Base-by-base conservation (phyloP, 2,888 invertebrate species). In the Eilema depressum region DNA sequence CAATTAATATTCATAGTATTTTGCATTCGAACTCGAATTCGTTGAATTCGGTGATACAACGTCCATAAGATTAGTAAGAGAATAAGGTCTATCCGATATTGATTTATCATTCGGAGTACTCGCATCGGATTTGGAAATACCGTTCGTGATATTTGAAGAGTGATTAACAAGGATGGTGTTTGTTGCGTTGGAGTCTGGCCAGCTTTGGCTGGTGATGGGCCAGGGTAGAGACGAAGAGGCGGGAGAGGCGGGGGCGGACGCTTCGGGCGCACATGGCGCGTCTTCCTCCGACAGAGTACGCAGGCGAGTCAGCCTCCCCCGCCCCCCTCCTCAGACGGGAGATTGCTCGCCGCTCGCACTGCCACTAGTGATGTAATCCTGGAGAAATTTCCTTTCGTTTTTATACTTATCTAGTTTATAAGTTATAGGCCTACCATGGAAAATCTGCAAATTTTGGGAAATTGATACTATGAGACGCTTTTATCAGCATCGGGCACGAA, bases 261-360 rank as follows among this genome's bases (percentile, higher is more conserved):
- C 85, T 74, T 86, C 87, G 64, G 82, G 77, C 25, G 67, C 67
- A 73, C 83, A 76, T 66, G 86, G 78, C 71, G 83, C 86, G 82
- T 94, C 94, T 86, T 95, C 95, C 88, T 94, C 95, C 70, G 92
- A 90, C 82, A 94, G 86, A 77, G 94, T 94, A 86, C 91, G 91
- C 89, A 95, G 92, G 89, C 93, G 94, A 85, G 87, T 84, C 74
- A 91, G 89, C 94, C 94, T 93, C 95, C 92, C 95, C 95, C 95
- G 95, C 95, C 92, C 90, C 88, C 85, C 93, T 68, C 87, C 95
- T 95, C 95, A 95, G 86, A 95, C 95, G 7, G 95, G 95, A 28
- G 95, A 95, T 82, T 94, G 94, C 11, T 95, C 94, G 0, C 95
- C 95, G 82, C 95, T 95, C 3, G 92, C 94, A 72, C 94, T 95